phyloP scores from a whole-genome alignment of 2,113 vertebrate genomes.

The Desmodus rotundus region DNA sequence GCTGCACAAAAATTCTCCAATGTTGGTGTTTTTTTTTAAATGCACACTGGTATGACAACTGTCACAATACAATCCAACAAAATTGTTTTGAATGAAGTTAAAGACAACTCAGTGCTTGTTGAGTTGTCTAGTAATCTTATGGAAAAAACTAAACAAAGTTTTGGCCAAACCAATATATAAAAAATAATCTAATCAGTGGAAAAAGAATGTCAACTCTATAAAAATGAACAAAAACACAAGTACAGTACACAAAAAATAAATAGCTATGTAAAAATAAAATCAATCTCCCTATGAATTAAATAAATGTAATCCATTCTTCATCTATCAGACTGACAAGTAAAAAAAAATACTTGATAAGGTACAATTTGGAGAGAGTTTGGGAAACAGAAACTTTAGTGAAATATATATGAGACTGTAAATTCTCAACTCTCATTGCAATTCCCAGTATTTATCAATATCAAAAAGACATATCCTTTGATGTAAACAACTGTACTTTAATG shows the following conservation, averaged over 20 bases:
- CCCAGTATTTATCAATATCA: background rate
- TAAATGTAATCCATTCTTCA: background rate
- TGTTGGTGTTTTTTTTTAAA: too few relatives aligned
- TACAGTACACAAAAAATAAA: background rate
- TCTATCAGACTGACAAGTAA: background rate
- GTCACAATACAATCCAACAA: too few relatives aligned
- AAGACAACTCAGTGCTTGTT: too few relatives aligned
- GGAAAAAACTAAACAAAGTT: too few relatives aligned
- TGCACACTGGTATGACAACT: too few relatives aligned
- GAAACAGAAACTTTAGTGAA: conserved; percentile 7
- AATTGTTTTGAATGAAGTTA: too few relatives aligned
- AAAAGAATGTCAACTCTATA: background rate
- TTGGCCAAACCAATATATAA: background rate
- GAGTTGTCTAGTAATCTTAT: too few relatives aligned
- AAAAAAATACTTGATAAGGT: background rate
- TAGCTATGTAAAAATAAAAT: background rate
- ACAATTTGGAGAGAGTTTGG: background rate
- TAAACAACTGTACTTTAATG: background rate
- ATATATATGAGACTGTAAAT: background rate
- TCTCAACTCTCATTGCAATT: background rate
- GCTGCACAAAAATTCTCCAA: too few relatives aligned
- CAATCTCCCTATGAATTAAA: background rate
- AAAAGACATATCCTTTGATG: background rate
- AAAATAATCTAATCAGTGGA: background rate
- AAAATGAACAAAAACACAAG: background rate